phyloP scores from a whole-genome alignment of 1,140 invertebrate genomes.

The Nylanderia fulva region DNA sequence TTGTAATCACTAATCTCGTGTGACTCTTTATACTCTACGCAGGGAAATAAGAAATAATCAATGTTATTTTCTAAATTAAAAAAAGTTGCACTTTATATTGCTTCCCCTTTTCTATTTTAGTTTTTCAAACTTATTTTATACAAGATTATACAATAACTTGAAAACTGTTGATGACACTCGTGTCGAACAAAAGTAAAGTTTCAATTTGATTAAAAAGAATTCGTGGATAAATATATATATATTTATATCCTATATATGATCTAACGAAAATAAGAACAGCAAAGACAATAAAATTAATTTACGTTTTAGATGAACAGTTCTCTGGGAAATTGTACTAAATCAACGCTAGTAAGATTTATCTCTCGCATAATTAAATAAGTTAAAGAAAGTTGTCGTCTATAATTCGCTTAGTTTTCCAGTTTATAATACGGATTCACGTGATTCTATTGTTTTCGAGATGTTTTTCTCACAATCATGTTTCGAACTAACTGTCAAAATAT shows the following conservation, averaged over 20 bases:
- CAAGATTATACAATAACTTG: not conserved
- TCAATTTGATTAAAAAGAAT: slow-evolving; percentile 9
- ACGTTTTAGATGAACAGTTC: not conserved
- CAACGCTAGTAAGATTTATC: not conserved
- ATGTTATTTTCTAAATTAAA: too few relatives aligned
- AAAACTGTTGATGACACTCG: not conserved
- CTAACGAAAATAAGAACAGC: not conserved
- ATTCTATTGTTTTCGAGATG: not conserved
- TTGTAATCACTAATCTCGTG: too few relatives aligned
- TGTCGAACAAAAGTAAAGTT: not conserved
- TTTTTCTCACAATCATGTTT: too few relatives aligned
- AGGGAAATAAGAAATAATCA: too few relatives aligned
- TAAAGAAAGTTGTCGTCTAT: not conserved
- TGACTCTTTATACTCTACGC: too few relatives aligned
- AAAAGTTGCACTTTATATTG: too few relatives aligned
- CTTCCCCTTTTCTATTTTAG: too few relatives aligned
- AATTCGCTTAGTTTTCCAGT: not conserved
- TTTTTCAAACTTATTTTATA: not conserved
- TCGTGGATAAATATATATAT: not conserved
- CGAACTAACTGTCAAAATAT: too few relatives aligned
- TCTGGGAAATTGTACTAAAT: not conserved
- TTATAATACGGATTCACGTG: not conserved
- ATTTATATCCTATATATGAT: not conserved
- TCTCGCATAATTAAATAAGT: not conserved
- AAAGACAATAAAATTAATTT: not conserved